Percentiles rank a stretch among this genome's conserved stretches.
These are phyloP conservation scores for Macaria notata DNA, from an alignment of 2,888 invertebrate genomes.

Conservation along the genomic window DNA sequence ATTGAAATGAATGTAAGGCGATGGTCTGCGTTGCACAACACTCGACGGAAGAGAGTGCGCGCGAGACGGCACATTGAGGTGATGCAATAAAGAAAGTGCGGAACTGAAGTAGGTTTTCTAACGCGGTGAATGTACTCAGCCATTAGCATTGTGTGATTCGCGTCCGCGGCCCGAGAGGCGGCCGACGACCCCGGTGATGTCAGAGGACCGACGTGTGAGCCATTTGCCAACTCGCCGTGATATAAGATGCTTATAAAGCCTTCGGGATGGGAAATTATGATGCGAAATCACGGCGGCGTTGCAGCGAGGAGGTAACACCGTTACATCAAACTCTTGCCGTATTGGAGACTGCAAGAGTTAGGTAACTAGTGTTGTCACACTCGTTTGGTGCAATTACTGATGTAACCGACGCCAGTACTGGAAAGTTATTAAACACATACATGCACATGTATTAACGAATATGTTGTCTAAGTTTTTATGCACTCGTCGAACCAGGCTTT, in stretches of 20 bases:
- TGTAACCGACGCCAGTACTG: slow-evolving; percentile 49
- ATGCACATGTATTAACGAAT: slow-evolving; percentile 11
- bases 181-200: slow-evolving; percentile 72
- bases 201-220: slow-evolving; percentile 54
- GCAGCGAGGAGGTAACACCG: slow-evolving; percentile 48
- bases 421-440: slow-evolving; percentile 35
- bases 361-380: slow-evolving; percentile 76
- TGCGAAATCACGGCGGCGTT: slow-evolving; percentile 49
- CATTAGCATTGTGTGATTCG: slow-evolving; percentile 74
- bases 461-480: slow-evolving; percentile 19
- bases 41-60: slow-evolving; percentile 75
- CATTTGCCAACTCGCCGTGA: slow-evolving; percentile 46
- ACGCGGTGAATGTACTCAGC: slow-evolving; percentile 78
- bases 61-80: slow-evolving; percentile 69
- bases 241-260: slow-evolving; percentile 44
- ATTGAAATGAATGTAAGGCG: slow-evolving; percentile 50
- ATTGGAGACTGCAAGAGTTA: slow-evolving; percentile 65
- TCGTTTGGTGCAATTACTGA: slow-evolving; percentile 70
- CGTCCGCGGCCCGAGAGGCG: slow-evolving; percentile 54
- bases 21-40: slow-evolving; percentile 65
- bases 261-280: slow-evolving; percentile 57
- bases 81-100: slow-evolving; percentile 82
- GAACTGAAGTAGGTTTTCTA: slow-evolving; percentile 79
- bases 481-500: slow-evolving; percentile 12
- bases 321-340: slow-evolving; percentile 63